A percentile compares a stretch with the other conserved stretches of the same genome.
Conservation (phyloP, 2,888 invertebrate species). For the Xanthia togata region DNA sequence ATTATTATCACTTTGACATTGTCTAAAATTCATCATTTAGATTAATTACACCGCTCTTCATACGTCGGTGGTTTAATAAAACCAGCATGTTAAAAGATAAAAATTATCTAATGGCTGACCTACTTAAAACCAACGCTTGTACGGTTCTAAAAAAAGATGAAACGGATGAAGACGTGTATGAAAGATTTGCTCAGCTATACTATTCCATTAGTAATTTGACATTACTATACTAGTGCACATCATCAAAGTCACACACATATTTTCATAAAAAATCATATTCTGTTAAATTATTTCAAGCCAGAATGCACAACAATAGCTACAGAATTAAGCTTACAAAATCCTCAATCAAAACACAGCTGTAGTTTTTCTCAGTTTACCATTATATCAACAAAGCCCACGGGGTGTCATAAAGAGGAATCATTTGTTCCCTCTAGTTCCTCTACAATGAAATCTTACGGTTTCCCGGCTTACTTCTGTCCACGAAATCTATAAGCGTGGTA, state of each 20-base stretch:
- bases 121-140: no score
- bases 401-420: conserved; percentile 59
- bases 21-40: neutral
- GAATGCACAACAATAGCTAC: neutral
- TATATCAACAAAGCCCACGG: conserved; percentile 44
- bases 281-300: no score
- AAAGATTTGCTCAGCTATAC: neutral
- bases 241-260: no score
- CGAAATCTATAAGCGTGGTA: conserved; percentile 39
- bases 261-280: neutral
- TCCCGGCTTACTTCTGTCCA: conserved; percentile 35
- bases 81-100: neutral
- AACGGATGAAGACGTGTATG: neutral
- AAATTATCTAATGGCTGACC: neutral
- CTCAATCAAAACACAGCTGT: conserved; percentile 49
- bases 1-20: neutral
- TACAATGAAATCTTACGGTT: conserved; percentile 56
- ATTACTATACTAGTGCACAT: neutral
- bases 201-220: neutral
- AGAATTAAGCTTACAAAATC: conserved; percentile 27
- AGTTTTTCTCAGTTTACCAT: conserved; percentile 34
- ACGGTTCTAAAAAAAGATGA: neutral
- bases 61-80: neutral
- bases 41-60: neutral
- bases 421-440: conserved; percentile 44